Percentiles rank a stretch among this genome's conserved stretches.
Evolutionary conservation across 2,797 vertebrate species (phyloP).

Genomic region (Poecilia picta): DNA sequence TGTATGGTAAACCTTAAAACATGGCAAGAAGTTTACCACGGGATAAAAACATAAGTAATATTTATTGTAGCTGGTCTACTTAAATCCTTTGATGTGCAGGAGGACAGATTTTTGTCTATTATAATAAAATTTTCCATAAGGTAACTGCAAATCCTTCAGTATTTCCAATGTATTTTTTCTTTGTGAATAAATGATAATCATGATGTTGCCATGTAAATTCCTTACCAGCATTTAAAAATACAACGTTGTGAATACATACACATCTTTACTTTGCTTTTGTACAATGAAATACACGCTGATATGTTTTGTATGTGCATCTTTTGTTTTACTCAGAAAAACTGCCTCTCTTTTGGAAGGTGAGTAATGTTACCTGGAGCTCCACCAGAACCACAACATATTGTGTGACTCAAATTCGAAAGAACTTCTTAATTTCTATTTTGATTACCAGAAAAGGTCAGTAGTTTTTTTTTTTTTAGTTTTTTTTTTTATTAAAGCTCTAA

Average conservation of each 20-base stretch:
- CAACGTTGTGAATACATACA: neutral
- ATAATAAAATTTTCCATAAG: conserved; percentile 11
- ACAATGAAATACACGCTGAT: neutral
- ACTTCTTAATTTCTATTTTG: neutral
- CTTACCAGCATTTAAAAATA: neutral
- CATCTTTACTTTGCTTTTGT: neutral
- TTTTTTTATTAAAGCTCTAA: neutral
- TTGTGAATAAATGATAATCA: neutral
- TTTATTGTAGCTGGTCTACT: conserved; percentile 49
- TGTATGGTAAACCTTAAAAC: neutral
- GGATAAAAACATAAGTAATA: conserved; percentile 13
- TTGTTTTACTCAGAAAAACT: no score
- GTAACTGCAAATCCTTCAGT: neutral
- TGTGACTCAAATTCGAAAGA: neutral
- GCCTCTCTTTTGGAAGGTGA: neutral
- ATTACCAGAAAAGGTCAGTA: neutral
- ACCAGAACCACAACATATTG: neutral
- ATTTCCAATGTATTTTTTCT: neutral
- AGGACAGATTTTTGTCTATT: conserved; percentile 10
- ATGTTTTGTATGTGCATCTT: neutral
- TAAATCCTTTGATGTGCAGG: conserved; percentile 3
- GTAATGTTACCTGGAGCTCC: neutral
- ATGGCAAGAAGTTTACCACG: neutral
- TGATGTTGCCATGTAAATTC: neutral
- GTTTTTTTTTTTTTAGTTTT: neutral